These are phyloP conservation scores for Gonocerus acuteangulatus DNA, from an alignment of 2,888 invertebrate genomes.

Conservation along the genomic window DNA sequence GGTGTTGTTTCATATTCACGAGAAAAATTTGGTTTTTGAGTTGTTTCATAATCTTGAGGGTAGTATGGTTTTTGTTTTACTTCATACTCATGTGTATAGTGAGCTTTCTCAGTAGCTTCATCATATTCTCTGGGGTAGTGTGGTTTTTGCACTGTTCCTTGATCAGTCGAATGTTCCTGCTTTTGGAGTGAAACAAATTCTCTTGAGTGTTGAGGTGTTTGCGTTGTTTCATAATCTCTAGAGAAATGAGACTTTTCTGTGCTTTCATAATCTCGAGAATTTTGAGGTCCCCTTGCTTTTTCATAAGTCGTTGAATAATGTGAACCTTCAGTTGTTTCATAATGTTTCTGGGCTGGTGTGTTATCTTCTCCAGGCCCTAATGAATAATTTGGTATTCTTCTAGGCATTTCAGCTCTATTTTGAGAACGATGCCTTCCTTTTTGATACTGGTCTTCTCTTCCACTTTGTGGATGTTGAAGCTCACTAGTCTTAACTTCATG, in stretches of 20 bases:
- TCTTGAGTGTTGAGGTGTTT: constrained; percentile 1
- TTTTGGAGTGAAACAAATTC: too few species aligned
- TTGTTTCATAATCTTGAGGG: constrained; percentile 8
- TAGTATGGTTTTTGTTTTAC: constrained; percentile 4
- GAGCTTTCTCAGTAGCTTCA: not conserved
- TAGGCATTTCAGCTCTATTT: not conserved
- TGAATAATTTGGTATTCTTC: constrained; percentile 7
- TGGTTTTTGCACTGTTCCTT: not conserved
- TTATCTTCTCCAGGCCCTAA: constrained; percentile 6
- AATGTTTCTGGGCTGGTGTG: constrained; percentile 2
- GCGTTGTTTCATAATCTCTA: constrained; percentile 11
- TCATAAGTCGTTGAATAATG: not conserved
- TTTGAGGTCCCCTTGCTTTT: not conserved
- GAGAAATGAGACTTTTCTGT: not conserved
- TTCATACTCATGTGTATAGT: constrained; percentile 1
- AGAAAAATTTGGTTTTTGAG: not conserved
- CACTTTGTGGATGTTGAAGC: not conserved
- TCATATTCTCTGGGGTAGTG: not conserved
- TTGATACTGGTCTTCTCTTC: not conserved
- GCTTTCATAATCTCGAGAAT: not conserved
- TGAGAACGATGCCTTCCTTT: not conserved
- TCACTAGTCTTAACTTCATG: not conserved
- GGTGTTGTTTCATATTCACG: not conserved
- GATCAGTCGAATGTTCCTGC: not conserved
- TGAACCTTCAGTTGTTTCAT: not conserved